These are phyloP conservation scores for Plagodis dolabraria DNA, from an alignment of 2,888 invertebrate species.

Conservation along the genomic window DNA sequence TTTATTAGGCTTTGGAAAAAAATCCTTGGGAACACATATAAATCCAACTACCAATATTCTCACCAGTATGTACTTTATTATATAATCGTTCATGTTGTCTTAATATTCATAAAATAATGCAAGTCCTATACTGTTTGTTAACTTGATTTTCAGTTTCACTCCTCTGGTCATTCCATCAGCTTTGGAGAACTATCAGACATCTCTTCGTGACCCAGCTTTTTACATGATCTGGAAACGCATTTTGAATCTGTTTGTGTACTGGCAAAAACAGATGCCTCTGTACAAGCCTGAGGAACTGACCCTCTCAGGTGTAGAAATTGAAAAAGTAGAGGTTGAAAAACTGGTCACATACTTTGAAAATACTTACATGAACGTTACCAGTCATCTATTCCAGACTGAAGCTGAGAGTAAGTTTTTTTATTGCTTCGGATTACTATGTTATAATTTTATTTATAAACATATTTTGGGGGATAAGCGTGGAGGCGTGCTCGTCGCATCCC, in stretches of 20 bases:
- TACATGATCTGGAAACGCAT: constrained; percentile 88
- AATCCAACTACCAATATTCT: constrained; percentile 45
- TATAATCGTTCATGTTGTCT: too few relatives aligned
- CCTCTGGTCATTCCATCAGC: constrained; percentile 84
- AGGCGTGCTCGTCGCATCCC: too few relatives aligned
- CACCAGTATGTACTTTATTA: constrained; percentile 47
- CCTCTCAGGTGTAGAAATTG: constrained; percentile 86
- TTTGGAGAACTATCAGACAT: constrained; percentile 87
- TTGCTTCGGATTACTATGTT: too few relatives aligned
- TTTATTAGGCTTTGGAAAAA: constrained; percentile 83
- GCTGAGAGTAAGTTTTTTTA: constrained; percentile 63
- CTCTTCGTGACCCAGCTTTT: constrained; percentile 88
- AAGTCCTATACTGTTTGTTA: too few relatives aligned
- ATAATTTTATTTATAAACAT: too few relatives aligned
- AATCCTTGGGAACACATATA: constrained; percentile 82
- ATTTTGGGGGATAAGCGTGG: too few relatives aligned
- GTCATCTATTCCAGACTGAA: constrained; percentile 42
- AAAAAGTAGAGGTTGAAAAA: constrained; percentile 87
- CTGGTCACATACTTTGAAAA: constrained; percentile 89
- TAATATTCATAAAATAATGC: too few relatives aligned
- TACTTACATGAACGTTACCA: constrained; percentile 85
- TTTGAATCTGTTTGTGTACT: constrained; percentile 82
- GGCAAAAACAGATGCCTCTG: constrained; percentile 83
- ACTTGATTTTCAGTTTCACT: constrained; percentile 49
- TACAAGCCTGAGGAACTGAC: constrained; percentile 87